phyloP scores from a whole-genome alignment of 2,113 vertebrate species.

The Crotophaga sulcirostris region DNA sequence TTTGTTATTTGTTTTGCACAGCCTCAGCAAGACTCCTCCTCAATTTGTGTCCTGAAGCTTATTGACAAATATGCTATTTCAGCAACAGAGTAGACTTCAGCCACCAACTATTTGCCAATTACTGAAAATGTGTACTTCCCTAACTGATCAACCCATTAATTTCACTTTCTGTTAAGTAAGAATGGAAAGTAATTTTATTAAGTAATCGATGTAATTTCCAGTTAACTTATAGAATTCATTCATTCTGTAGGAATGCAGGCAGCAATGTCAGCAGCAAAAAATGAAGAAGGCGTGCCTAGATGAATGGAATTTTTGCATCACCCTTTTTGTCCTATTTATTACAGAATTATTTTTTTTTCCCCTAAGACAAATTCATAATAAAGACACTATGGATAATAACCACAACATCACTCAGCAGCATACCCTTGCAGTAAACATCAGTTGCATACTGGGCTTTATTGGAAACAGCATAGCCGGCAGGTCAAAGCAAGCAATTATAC shows the following conservation, averaged over 20 bases:
- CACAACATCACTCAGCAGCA: not conserved
- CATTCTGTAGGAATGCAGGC: not conserved
- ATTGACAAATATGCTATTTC: not conserved
- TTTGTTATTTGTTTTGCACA: not conserved
- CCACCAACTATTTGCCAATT: not conserved
- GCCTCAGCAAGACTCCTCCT: not conserved
- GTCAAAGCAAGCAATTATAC: not conserved
- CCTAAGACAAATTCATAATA: not conserved
- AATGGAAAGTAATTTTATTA: not conserved
- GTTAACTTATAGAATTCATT: not conserved
- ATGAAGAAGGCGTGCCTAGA: not conserved
- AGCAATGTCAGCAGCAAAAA: not conserved
- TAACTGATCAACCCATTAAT: not conserved
- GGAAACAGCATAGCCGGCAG: not conserved
- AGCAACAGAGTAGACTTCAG: not conserved
- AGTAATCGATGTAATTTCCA: not conserved
- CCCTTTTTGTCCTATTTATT: not conserved
- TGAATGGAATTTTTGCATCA: not conserved
- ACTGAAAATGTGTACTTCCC: not conserved
- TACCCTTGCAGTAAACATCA: not conserved
- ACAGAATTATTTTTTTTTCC: not conserved
- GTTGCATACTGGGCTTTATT: not conserved
- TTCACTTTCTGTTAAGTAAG: not conserved
- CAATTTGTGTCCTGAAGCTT: not conserved
- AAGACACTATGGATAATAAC: not conserved